A percentile compares a stretch with the other conserved stretches of the same genome.
Evolutionary conservation across 2,113 vertebrate species (phyloP).

Genomic region (Marmota flaviventris): DNA sequence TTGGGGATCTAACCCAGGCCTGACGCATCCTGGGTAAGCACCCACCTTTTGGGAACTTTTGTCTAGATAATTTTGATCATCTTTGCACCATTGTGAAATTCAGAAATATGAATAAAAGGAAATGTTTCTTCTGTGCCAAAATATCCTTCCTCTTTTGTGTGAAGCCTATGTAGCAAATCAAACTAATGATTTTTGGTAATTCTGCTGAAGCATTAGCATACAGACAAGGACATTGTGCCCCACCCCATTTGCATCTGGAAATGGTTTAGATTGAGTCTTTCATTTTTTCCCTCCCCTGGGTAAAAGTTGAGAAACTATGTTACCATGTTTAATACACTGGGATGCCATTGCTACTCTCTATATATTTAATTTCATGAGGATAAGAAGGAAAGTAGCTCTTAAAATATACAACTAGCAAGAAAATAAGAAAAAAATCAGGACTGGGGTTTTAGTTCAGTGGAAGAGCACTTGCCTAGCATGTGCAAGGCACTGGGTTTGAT

Average conservation of each 20-base stretch:
- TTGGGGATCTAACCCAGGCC: too few species aligned
- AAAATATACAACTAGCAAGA: conserved; percentile 14
- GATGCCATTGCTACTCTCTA: not conserved
- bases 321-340: not conserved
- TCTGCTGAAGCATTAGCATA: not conserved
- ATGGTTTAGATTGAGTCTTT: not conserved
- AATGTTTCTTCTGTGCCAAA: not conserved
- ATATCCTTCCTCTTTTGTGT: not conserved
- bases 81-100: conserved; percentile 1
- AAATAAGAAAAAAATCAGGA: not conserved
- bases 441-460: too few species aligned
- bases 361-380: not conserved
- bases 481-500: too few species aligned
- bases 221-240: not conserved
- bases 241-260: not conserved
- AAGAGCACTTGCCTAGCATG: too few species aligned
- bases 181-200: conserved; percentile 35
- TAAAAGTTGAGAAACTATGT: not conserved
- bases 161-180: not conserved
- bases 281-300: too few species aligned
- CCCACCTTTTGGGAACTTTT: not conserved
- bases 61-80: conserved; percentile 9
- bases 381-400: conserved; percentile 44
- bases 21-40: too few species aligned
- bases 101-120: not conserved